A percentile compares a stretch with the other conserved stretches of the same genome.
phyloP scores from a whole-genome alignment of 1,140 invertebrate genomes.

The Palaemon carinicauda region DNA sequence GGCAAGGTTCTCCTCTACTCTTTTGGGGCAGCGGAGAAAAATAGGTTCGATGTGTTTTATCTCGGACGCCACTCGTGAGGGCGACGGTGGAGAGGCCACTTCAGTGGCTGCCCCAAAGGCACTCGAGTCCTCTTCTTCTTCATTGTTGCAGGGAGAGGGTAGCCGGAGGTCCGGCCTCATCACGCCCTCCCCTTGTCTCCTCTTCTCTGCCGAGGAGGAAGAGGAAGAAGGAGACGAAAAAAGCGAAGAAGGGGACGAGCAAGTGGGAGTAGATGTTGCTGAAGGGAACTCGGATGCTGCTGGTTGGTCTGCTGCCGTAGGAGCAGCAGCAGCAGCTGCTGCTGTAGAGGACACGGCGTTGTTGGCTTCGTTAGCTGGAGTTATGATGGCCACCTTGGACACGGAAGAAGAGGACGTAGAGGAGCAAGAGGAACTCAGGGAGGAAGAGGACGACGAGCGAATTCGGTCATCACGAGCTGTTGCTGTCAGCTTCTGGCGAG shows the following conservation, averaged over 20 bases:
- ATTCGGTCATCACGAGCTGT: conserved; percentile 28
- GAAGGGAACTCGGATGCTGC: conserved; percentile 7
- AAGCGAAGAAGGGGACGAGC: conserved; percentile 37
- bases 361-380: background rate
- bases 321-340: background rate
- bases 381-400: conserved; percentile 28
- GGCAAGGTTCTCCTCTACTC: conserved; percentile 22
- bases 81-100: background rate
- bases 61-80: background rate
- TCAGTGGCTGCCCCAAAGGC: background rate
- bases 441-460: background rate
- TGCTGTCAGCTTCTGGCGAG: conserved; percentile 29
- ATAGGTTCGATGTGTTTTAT: conserved; percentile 23
- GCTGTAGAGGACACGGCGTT: background rate
- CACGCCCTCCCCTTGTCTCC: background rate
- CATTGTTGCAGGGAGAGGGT: background rate
- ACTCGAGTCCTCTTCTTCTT: conserved; percentile 23
- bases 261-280: conserved; percentile 24
- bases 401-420: conserved; percentile 1
- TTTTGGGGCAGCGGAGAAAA: conserved; percentile 30
- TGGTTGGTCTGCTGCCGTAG: background rate
- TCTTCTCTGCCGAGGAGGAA: conserved; percentile 15
- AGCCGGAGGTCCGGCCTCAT: background rate
- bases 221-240: conserved; percentile 45
- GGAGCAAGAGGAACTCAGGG: background rate